Evolutionary conservation across 2,113 vertebrate genomes (phyloP), one percentile per base, ranked within the genome.

Genomic region (Tinamus guttatus): DNA sequence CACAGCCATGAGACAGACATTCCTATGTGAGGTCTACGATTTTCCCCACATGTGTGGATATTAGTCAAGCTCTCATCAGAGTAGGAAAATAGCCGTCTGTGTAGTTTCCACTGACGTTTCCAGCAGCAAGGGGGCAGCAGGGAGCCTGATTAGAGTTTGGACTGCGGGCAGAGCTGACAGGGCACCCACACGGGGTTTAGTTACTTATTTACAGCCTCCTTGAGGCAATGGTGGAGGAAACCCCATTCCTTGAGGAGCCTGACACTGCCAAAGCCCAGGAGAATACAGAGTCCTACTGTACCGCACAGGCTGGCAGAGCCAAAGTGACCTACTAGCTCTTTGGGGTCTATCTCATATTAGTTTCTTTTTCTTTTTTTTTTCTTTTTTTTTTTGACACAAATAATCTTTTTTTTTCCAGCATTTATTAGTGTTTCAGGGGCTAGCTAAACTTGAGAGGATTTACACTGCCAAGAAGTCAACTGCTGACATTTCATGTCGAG

Each of bases 111-210:
- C 80, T 49, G 85, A 49, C 38, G 24, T 34, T 93, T 96, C 74
- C 81, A 95, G 93, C 96, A 71, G 90, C 93, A 87, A 96, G 96
- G 90, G 95, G 96, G 96, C 96, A 96, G 96, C 94, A 96, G 74
- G 96, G 95, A 96, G 95, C 95, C 95, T 95, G 12, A 71, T 81
- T 89, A 69, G 77, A 68, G 74, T 75, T 75, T 21, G 45, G 60
- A 30, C 36, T 14, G 5, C 11, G 67, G 87, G 85, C 47, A 36
- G 76, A 88, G 88, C 76, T 63, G 73, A 4, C 24, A 54, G 34
- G 27, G 52, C 49, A 54, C 34, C 27, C 11, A 38, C 36, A 52
- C 22, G 30, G 36, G 71, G 34, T 68, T 49, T 81, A 52, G 73
- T 38, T 19, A 40, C 69, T 41, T 28, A 3, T 43, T 68, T 43